phyloP scores from a whole-genome alignment of 2,797 vertebrate species.

The Rousettus madagascariensis region DNA sequence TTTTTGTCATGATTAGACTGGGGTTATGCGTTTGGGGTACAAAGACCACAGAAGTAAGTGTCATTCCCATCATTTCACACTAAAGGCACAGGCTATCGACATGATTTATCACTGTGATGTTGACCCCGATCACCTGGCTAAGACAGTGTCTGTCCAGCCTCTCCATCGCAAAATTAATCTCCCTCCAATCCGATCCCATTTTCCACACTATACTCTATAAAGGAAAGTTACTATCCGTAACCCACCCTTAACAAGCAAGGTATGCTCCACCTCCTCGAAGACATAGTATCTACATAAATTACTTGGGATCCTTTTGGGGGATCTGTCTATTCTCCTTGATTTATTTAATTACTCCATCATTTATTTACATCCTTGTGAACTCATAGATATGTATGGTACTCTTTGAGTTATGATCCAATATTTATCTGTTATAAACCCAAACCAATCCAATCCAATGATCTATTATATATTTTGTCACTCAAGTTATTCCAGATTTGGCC shows the following conservation, averaged over 20 bases:
- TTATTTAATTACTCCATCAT: neutral
- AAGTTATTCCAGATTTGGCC: neutral
- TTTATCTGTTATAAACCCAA: neutral
- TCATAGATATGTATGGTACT: neutral
- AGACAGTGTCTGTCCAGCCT: neutral
- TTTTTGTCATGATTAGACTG: neutral
- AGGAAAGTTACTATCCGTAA: neutral
- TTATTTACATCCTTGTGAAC: neutral
- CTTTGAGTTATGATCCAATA: neutral
- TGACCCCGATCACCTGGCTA: neutral
- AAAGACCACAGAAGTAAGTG: neutral
- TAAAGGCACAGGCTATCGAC: neutral
- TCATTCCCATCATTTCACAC: neutral
- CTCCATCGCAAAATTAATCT: neutral
- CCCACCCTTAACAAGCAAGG: neutral
- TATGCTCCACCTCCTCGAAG: neutral
- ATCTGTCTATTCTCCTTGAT: neutral
- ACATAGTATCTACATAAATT: neutral
- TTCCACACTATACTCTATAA: neutral
- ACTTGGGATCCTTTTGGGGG: neutral
- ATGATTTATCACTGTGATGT: neutral
- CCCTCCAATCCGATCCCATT: fast-evolving
- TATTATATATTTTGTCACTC: neutral
- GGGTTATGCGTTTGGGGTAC: neutral
- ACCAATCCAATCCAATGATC: neutral